Base-by-base conservation (phyloP, 2,888 invertebrate genomes). In the Gastrophysa polygoni region DNA sequence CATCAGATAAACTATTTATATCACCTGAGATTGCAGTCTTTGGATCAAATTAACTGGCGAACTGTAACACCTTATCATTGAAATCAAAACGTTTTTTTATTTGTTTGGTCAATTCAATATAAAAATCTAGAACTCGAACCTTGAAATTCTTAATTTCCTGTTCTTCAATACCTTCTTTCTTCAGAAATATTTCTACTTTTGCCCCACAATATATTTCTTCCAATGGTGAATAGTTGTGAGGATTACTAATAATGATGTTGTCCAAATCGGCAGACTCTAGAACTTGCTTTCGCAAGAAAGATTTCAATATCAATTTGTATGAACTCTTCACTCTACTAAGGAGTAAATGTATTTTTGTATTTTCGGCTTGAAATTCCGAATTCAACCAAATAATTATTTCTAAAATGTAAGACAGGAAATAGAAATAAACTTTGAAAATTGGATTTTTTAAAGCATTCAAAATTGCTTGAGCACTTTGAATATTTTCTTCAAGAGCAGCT, bases 351-450 rank as follows among this genome's bases (percentile, higher is more conserved):
- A 67, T 59, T 49, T 61, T 59, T 24, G 34, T 48, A 47, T 51
- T 51, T 61, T 59, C 61, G 32, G 56, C 55, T 48, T 64, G 62
- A 62, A 64, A 67, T 64, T 67, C 59, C 21, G 59, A 32, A 62
- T 64, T 64, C n/a, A 67, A 50, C 49, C 55, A 57, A 38, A 64
- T 66, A 16, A 64, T 56, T 28, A 66, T 61, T 34, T 64, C 61
- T 24, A 59, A 51, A 38, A 38, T 32, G 50, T 58, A 51, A 21
- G 51, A 59, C 44, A 44, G 29, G 34, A 59, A 52, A 44, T 49
- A 46, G 29, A 59, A 49, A 46, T 52, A 52, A 28, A 38, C 38
- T 44, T 51, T 51, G 46, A 24, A 24, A 24, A 24, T 24, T 24
- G 24, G 24, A 24, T 24, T 24, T 24, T 24, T 24, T 7, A 24